Evolutionary conservation across 2,888 invertebrate species (phyloP), one percentile per base, ranked within the genome.

Genomic region (Galerucella pusilla): DNA sequence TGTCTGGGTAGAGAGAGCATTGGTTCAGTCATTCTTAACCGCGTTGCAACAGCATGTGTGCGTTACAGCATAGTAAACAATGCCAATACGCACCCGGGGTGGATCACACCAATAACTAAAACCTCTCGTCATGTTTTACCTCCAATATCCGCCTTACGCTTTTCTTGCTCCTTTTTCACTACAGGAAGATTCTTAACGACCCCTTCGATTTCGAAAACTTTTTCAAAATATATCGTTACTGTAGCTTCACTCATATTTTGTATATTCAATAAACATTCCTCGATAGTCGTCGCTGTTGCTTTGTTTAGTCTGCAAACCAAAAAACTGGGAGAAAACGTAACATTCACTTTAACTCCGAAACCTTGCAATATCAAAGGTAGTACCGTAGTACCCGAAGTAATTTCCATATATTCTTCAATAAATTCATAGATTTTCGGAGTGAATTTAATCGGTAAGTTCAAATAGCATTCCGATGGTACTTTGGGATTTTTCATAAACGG

Each of bases 331-430:
- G 66, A 68, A 64, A 83, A 77, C 2, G 76, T 70, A 49, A 83
- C 65, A 20, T 73, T 70, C 28, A 77, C 70, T 9, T 45, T 11
- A 11, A 78, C 68, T 10, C 80, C 83, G 11, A 57, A 69, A 25
- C 83, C 82, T 68, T 79, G 73, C 16, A 82, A 71, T 54, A 81
- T 77, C 59, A 82, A 59, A 0, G 81, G 77, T 67, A 81, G 65
- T n/a, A 76, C 61, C 7, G 82, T 82, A 11, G 68, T 46, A 64
- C 77, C 77, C 1, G 81, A 79, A 45, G 71, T 68, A 54, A 83
- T 80, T 78, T 83, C 80, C 46, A 82, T 69, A 72, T 78, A 82
- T 74, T 82, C 81, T 65, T 78, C 78, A 2, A 79, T 70, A 78
- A 81, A 63, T 10, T 72, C 59, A 46, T 74, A 20, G 20, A 45